Evolutionary conservation across 1,140 invertebrate species (phyloP).

Genomic region (Drosophila quadrilineata): DNA sequence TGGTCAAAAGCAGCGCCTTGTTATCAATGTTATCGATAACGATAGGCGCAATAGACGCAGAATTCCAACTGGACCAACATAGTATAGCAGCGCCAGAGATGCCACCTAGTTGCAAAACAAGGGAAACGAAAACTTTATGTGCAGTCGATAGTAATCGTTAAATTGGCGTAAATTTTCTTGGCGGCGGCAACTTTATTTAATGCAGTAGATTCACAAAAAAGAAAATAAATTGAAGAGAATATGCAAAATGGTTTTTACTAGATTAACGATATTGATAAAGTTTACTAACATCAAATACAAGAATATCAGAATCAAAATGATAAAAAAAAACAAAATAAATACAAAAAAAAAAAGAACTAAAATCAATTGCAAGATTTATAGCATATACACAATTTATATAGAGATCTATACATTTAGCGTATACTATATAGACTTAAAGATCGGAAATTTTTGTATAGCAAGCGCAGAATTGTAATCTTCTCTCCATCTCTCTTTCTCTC

Average conservation of each 20-base stretch:
- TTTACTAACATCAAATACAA: constrained; percentile 19
- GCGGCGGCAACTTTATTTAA: constrained; percentile 17
- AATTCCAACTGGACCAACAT: constrained; percentile 33
- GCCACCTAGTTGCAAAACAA: constrained; percentile 12
- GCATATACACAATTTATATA: constrained; percentile 12
- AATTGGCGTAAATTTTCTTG: neutral
- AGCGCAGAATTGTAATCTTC: constrained; percentile 2
- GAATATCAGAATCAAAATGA: constrained; percentile 35
- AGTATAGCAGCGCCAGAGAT: constrained; percentile 23
- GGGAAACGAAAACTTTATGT: too few relatives aligned
- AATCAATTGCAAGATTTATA: constrained; percentile 9
- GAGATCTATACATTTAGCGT: constrained; percentile 15
- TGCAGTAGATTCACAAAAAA: constrained; percentile 20
- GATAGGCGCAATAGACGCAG: neutral
- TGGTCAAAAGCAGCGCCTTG: neutral
- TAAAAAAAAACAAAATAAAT: too few relatives aligned
- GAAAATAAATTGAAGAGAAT: too few relatives aligned
- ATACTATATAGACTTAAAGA: too few relatives aligned
- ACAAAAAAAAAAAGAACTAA: constrained; percentile 9
- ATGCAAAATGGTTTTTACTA: constrained; percentile 41
- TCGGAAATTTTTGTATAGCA: constrained; percentile 7
- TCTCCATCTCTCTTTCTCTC: neutral
- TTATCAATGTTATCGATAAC: constrained; percentile 1
- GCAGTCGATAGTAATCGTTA: too few relatives aligned
- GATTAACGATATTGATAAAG: constrained; percentile 22